phyloP scores from a whole-genome alignment of 2,888 invertebrate genomes.

The Volucella zonaria region DNA sequence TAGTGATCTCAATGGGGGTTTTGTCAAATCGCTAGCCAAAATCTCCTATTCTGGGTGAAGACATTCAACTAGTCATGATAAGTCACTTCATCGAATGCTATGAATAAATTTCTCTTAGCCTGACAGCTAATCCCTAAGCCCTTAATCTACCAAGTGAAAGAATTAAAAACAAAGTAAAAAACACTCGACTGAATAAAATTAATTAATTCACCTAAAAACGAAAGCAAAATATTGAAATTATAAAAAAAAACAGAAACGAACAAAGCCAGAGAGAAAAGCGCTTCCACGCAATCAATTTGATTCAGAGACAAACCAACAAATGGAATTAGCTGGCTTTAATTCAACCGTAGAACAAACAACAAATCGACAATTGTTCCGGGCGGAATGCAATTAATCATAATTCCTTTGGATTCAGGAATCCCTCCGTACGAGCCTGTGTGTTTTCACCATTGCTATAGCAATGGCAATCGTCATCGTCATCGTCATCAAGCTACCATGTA shows the following conservation, averaged over 20 bases:
- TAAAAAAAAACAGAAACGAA: background rate
- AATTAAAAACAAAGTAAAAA: conserved; percentile 9
- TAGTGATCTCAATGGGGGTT: no score
- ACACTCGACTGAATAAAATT: conserved; percentile 39
- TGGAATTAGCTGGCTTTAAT: conserved; percentile 59
- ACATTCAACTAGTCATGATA: background rate
- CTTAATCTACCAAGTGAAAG: background rate
- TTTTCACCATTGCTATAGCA: no score
- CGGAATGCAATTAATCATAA: conserved; percentile 71
- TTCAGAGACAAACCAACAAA: conserved; percentile 44
- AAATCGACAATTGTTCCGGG: conserved; percentile 68
- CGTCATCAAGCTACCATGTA: conserved; percentile 22
- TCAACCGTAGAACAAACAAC: conserved; percentile 65
- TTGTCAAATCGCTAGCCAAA: no score
- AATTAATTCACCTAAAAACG: conserved; percentile 33
- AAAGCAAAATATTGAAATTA: conserved; percentile 10
- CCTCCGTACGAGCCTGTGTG: conserved; percentile 50
- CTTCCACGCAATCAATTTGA: conserved; percentile 51
- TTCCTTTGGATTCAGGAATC: conserved; percentile 59
- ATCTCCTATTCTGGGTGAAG: no score
- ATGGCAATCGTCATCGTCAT: background rate
- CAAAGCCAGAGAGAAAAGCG: conserved; percentile 16
- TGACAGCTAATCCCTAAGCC: background rate
- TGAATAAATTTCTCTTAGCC: conserved; percentile 38
- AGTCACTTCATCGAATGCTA: conserved; percentile 28